Percentiles rank a stretch among this genome's conserved stretches.
Evolutionary conservation across 2,113 vertebrate genomes (phyloP).

Genomic region (Otocyon megalotis): DNA sequence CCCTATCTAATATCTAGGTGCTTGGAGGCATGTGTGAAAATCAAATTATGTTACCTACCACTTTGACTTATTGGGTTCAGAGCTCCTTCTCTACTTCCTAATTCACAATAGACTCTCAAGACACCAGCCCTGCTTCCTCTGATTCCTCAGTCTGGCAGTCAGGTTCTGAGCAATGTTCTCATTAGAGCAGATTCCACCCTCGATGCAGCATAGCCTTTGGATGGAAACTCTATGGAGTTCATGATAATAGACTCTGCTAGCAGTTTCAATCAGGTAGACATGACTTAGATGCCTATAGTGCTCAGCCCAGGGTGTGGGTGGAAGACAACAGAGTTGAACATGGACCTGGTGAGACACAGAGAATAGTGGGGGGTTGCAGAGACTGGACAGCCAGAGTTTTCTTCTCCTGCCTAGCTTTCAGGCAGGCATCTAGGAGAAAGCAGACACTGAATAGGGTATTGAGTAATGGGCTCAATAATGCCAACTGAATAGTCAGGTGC

Average conservation of each 20-base stretch:
- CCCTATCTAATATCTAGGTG: too few relatives aligned
- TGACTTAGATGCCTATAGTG: neutral
- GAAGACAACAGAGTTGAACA: neutral
- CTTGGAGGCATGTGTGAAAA: neutral
- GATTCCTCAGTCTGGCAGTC: neutral
- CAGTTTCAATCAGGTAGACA: neutral
- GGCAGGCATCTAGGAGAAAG: neutral
- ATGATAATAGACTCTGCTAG: neutral
- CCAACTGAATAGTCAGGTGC: neutral
- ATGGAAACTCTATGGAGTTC: neutral
- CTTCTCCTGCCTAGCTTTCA: neutral
- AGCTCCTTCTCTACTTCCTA: neutral
- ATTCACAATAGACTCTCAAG: neutral
- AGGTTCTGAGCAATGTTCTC: constrained; percentile 23
- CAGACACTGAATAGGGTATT: neutral
- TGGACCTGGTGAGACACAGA: neutral
- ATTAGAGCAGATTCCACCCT: neutral
- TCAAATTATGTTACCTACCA: neutral
- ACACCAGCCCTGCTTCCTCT: neutral
- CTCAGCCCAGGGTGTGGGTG: neutral
- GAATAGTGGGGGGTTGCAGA: neutral
- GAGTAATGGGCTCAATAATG: constrained; percentile 44
- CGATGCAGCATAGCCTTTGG: neutral
- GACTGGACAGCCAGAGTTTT: neutral
- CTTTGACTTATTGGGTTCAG: neutral